These are phyloP conservation scores for Rhodinocichla rosea DNA, from an alignment of 2,113 vertebrate genomes.

Conservation along the genomic window DNA sequence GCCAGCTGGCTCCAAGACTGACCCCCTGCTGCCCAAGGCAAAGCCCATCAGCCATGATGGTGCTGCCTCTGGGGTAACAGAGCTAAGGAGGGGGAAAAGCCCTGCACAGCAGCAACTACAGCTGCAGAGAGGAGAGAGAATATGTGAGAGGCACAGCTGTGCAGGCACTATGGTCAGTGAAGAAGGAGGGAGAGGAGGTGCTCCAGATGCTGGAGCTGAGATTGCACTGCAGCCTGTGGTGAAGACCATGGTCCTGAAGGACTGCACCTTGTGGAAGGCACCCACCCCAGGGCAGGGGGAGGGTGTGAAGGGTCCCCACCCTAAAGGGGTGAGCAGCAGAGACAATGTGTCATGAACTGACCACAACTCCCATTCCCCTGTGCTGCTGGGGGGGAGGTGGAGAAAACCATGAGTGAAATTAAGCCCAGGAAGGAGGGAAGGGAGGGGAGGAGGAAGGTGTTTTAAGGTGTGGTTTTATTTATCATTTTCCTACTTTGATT, in stretches of 20 bases:
- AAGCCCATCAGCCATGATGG: not conserved
- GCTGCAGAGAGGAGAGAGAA: not conserved
- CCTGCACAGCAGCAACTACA: not conserved
- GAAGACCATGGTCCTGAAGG: not conserved
- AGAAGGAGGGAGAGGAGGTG: not conserved
- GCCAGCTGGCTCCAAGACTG: not conserved
- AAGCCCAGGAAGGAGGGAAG: not conserved
- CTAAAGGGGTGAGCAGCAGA: not conserved
- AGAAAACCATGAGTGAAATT: not conserved
- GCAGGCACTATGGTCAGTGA: not conserved
- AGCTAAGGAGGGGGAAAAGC: not conserved
- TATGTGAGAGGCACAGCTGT: not conserved
- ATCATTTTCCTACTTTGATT: not conserved
- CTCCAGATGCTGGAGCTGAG: not conserved
- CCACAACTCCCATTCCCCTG: fast-evolving
- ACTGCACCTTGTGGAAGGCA: not conserved
- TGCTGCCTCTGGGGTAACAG: not conserved
- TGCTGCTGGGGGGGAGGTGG: not conserved
- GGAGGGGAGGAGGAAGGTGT: not conserved
- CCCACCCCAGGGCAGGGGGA: too few relatives aligned
- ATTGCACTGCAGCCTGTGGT: not conserved
- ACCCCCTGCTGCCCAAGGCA: not conserved
- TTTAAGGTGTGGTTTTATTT: not conserved
- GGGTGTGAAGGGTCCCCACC: too few relatives aligned
- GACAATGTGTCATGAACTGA: not conserved